Evolutionary conservation across 2,113 vertebrate genomes (phyloP).

Genomic region (Aegotheles bennettii): DNA sequence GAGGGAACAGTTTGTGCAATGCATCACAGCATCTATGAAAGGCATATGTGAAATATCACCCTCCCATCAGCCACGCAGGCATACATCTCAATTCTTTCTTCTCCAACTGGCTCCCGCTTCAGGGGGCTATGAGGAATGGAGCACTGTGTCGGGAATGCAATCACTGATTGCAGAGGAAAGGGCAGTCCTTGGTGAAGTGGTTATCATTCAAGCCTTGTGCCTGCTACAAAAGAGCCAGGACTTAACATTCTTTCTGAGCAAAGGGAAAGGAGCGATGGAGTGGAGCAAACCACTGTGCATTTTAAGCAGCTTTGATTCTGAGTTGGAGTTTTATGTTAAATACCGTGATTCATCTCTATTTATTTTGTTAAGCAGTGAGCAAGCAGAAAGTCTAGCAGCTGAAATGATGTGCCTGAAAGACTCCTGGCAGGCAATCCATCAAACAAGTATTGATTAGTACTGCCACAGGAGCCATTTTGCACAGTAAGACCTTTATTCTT

Average conservation of each 20-base stretch:
- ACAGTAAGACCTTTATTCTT: conserved; percentile 57
- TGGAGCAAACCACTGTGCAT: conserved; percentile 17
- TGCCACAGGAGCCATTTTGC: conserved; percentile 46
- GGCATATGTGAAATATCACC: conserved; percentile 10
- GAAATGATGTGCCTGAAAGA: conserved; percentile 66
- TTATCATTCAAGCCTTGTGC: conserved; percentile 17
- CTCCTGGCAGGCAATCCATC: conserved; percentile 65
- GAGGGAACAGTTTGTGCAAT: not conserved
- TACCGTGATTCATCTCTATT: conserved; percentile 65
- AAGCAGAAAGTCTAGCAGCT: conserved; percentile 70
- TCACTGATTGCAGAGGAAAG: not conserved
- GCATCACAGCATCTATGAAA: conserved; percentile 23
- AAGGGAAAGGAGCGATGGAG: not conserved
- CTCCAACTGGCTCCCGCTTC: not conserved
- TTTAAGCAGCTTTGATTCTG: conserved; percentile 50
- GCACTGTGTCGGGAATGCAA: not conserved
- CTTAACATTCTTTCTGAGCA: not conserved
- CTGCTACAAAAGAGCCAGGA: not conserved
- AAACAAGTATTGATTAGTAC: conserved; percentile 64
- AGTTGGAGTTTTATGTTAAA: conserved; percentile 59
- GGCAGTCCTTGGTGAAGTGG: not conserved
- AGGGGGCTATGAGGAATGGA: not conserved
- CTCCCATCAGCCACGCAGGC: not conserved
- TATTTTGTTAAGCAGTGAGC: conserved; percentile 70
- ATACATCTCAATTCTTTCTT: not conserved